A percentile compares a stretch with the other conserved stretches of the same genome.
phyloP scores from a whole-genome alignment of 2,888 invertebrate genomes.

The Aporophyla nigra region DNA sequence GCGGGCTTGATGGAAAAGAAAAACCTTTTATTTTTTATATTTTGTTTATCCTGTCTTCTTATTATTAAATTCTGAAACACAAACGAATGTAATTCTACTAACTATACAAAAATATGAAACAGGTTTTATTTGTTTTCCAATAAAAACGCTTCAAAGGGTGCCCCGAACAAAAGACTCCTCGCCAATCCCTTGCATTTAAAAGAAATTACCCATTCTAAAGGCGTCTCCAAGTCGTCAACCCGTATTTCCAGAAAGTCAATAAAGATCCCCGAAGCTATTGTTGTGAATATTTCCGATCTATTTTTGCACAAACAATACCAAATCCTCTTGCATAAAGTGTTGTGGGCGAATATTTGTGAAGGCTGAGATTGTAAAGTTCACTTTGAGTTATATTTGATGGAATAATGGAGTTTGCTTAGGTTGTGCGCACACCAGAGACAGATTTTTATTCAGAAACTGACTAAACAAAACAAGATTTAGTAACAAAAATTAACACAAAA shows the following conservation, averaged over 20 bases:
- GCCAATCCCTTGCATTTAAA: neutral
- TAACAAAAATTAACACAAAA: no score
- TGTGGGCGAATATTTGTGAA: constrained; percentile 38
- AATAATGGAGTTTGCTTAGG: constrained; percentile 24
- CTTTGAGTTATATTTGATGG: constrained; percentile 25
- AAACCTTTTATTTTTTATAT: neutral
- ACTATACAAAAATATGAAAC: neutral
- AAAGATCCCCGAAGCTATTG: constrained; percentile 17
- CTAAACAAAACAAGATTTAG: no score
- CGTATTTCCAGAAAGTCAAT: constrained; percentile 26
- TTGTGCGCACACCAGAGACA: neutral
- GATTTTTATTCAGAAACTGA: no score
- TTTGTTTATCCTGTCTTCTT: neutral
- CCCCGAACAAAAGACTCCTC: no score
- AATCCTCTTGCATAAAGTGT: constrained; percentile 6
- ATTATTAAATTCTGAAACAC: neutral
- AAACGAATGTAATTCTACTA: neutral
- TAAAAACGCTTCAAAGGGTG: neutral
- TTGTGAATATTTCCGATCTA: constrained; percentile 25
- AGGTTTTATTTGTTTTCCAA: neutral
- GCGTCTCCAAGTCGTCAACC: constrained; percentile 5
- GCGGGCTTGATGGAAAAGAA: neutral
- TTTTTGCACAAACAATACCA: constrained; percentile 30
- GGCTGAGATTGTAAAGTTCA: constrained; percentile 26
- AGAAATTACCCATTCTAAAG: constrained; percentile 18